phyloP scores from a whole-genome alignment of 1,140 invertebrate species.

The Neodiprion lecontei region DNA sequence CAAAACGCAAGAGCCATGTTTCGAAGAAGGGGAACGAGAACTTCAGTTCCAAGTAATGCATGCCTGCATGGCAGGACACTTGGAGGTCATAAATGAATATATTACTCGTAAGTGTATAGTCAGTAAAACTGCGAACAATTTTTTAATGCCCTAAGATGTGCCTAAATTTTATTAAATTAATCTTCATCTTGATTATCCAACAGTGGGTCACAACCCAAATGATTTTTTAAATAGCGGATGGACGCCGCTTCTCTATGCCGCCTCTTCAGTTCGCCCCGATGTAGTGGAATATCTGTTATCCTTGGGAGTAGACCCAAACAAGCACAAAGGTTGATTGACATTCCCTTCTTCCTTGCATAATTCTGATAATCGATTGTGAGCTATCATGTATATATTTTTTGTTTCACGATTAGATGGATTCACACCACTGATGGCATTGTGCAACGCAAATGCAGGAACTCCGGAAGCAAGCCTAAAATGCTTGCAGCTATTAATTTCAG shows the following conservation, averaged over 20 bases:
- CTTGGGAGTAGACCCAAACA: constrained; percentile 52
- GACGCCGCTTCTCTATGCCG: constrained; percentile 51
- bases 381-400: constrained; percentile 8
- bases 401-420: constrained; percentile 56
- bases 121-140: neutral
- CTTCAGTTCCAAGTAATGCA: constrained; percentile 23
- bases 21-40: neutral
- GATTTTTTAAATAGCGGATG: constrained; percentile 44
- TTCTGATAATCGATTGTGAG: neutral
- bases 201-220: constrained; percentile 42
- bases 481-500: constrained; percentile 42
- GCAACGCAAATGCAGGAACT: constrained; percentile 31
- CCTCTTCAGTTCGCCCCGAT: constrained; percentile 38
- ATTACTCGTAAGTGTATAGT: constrained; percentile 37
- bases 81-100: constrained; percentile 38
- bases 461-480: constrained; percentile 40
- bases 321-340: constrained; percentile 42
- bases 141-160: neutral
- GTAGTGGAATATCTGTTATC: constrained; percentile 46
- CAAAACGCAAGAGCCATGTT: neutral
- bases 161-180: constrained; percentile 11
- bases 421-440: constrained; percentile 63
- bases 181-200: constrained; percentile 17
- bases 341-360: neutral
- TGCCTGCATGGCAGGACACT: constrained; percentile 41